These are phyloP conservation scores for Coregonus suidteri DNA, from an alignment of 2,797 vertebrate genomes.

Conservation along the genomic window DNA sequence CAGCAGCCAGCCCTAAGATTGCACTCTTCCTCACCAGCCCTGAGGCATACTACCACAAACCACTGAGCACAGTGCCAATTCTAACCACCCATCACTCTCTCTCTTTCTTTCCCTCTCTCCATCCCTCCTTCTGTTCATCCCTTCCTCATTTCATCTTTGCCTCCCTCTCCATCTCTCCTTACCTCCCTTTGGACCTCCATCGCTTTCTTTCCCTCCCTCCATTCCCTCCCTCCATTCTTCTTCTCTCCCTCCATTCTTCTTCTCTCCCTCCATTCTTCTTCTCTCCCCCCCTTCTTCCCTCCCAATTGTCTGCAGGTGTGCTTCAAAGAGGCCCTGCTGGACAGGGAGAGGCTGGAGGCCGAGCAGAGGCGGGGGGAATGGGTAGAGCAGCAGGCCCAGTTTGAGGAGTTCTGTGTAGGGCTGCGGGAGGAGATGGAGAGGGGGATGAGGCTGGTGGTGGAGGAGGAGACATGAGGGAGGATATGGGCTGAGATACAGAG, in stretches of 20 bases:
- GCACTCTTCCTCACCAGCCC: constrained; percentile 45
- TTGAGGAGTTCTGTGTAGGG: constrained; percentile 37
- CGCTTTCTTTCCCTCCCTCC: constrained; percentile 33
- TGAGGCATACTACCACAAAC: constrained; percentile 26
- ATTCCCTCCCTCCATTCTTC: neutral
- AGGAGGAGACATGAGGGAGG: constrained; percentile 39
- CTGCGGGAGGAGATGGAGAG: constrained; percentile 35
- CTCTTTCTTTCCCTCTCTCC: constrained; percentile 21
- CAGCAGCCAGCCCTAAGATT: constrained; percentile 41
- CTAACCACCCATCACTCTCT: constrained; percentile 35
- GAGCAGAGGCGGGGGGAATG: constrained; percentile 39
- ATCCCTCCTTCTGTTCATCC: constrained; percentile 26
- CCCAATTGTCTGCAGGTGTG: constrained; percentile 44
- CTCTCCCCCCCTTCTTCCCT: constrained; percentile 29
- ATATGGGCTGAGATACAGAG: constrained; percentile 51
- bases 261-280: constrained; percentile 15
- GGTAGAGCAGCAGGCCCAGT: constrained; percentile 45
- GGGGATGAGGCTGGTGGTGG: constrained; percentile 30
- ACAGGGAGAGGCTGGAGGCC: constrained; percentile 41
- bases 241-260: constrained; percentile 7
- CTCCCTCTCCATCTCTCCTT: neutral
- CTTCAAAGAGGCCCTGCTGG: constrained; percentile 42
- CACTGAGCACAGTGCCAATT: constrained; percentile 34
- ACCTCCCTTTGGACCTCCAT: constrained; percentile 38
- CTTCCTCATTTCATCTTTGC: neutral